Conservation (phyloP, 2,888 invertebrate species). For the Drosophila parthenogenetica region DNA sequence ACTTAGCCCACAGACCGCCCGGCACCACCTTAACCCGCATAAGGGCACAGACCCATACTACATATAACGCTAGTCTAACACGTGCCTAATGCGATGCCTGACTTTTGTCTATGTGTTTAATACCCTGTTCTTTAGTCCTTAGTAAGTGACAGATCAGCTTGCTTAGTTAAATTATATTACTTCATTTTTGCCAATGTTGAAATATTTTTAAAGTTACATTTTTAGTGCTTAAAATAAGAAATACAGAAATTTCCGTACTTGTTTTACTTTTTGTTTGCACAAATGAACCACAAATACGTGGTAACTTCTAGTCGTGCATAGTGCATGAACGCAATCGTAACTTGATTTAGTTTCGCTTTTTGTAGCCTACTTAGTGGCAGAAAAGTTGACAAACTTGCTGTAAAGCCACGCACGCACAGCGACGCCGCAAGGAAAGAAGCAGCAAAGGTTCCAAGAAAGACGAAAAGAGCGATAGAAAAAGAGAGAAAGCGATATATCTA, state of each 20-base stretch:
- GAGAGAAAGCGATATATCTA: neutral
- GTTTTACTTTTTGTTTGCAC: too few relatives aligned
- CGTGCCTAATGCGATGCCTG: slow-evolving; percentile 58
- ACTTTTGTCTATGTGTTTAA: slow-evolving; percentile 44
- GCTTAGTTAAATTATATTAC: too few relatives aligned
- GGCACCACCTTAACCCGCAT: neutral
- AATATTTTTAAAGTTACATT: too few relatives aligned
- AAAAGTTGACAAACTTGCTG: slow-evolving; percentile 63
- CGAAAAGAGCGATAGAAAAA: neutral
- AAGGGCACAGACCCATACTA: neutral
- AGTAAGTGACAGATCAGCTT: neutral
- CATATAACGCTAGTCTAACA: slow-evolving; percentile 21
- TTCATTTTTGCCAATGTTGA: too few relatives aligned
- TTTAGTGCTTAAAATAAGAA: too few relatives aligned
- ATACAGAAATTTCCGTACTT: too few relatives aligned
- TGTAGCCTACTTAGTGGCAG: slow-evolving; percentile 36
- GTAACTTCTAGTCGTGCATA: slow-evolving; percentile 5
- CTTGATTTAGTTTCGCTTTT: slow-evolving; percentile 31
- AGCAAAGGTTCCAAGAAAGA: neutral
- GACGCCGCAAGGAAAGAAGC: neutral
- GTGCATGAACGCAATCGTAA: neutral
- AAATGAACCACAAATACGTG: neutral
- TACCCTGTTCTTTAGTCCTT: slow-evolving; percentile 5
- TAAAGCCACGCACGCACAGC: slow-evolving; percentile 48
- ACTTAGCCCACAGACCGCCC: neutral